Conservation (phyloP, 2,797 vertebrate species). For the Eupleurogrammus muticus region DNA sequence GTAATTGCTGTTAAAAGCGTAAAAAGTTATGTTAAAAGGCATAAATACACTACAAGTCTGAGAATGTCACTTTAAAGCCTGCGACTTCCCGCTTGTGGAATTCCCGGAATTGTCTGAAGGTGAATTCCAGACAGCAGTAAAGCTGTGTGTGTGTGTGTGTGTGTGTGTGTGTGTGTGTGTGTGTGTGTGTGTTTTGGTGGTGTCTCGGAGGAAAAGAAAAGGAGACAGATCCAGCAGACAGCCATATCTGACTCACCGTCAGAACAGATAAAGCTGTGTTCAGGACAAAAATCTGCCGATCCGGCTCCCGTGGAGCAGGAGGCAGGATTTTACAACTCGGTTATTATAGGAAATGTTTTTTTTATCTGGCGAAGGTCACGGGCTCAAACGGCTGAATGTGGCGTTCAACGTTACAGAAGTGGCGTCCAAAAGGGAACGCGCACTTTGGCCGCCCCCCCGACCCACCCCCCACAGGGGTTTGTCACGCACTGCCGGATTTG, state of each 20-base stretch:
- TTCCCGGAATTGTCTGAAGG: conserved; percentile 37
- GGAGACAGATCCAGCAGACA: conserved; percentile 1
- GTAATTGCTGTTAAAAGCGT: not conserved
- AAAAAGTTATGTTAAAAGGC: not conserved
- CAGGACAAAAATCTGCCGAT: no score
- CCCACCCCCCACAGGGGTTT: no score
- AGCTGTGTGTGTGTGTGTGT: not conserved
- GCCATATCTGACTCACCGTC: conserved; percentile 46
- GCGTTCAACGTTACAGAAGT: no score
- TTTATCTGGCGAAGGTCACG: no score
- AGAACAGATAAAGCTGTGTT: conserved; percentile 1
- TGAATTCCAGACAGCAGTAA: conserved; percentile 34
- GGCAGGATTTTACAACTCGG: no score
- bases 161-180: conserved; percentile 18
- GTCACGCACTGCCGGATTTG: no score
- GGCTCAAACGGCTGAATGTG: no score
- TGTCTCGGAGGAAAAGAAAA: not conserved
- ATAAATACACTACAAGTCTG: not conserved
- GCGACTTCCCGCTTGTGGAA: not conserved
- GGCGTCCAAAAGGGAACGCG: no score
- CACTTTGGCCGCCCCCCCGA: no score
- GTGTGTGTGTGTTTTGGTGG: not conserved
- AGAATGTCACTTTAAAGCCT: not conserved
- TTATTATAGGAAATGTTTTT: no score
- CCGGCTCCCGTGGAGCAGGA: no score